Conservation (phyloP, 2,113 vertebrate genomes). For the Gallinago media region DNA sequence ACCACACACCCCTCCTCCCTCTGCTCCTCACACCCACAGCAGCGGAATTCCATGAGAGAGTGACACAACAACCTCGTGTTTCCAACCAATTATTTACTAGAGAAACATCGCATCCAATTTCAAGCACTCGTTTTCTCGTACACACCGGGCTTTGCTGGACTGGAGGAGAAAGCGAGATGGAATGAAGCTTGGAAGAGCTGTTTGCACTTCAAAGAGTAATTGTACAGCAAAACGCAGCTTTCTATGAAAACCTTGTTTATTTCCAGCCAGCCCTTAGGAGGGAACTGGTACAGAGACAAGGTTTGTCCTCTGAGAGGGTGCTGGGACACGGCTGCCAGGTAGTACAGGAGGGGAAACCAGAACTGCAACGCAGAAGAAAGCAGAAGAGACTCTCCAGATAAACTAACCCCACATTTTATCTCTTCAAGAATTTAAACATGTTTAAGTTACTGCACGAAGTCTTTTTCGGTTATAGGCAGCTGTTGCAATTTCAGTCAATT, state of each 20-base stretch:
- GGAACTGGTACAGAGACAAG: not conserved
- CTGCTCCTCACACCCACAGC: not conserved
- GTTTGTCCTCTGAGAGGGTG: not conserved
- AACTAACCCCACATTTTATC: not conserved
- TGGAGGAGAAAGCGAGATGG: not conserved
- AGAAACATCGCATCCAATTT: constrained; percentile 14
- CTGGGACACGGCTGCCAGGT: not conserved
- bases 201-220: not conserved
- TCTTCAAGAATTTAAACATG: not conserved
- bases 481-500: not conserved
- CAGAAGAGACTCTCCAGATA: not conserved
- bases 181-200: not conserved
- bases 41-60: not conserved
- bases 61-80: not conserved
- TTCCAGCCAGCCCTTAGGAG: not conserved
- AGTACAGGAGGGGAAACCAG: not conserved
- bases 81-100: not conserved
- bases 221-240: not conserved
- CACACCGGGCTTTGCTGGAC: not conserved
- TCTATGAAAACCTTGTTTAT: not conserved
- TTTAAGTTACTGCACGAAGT: not conserved
- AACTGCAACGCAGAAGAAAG: not conserved
- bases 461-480: not conserved
- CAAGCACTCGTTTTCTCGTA: not conserved
- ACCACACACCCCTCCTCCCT: not conserved